phyloP scores from a whole-genome alignment of 2,113 vertebrate species.

The Malaclemys terrapin region DNA sequence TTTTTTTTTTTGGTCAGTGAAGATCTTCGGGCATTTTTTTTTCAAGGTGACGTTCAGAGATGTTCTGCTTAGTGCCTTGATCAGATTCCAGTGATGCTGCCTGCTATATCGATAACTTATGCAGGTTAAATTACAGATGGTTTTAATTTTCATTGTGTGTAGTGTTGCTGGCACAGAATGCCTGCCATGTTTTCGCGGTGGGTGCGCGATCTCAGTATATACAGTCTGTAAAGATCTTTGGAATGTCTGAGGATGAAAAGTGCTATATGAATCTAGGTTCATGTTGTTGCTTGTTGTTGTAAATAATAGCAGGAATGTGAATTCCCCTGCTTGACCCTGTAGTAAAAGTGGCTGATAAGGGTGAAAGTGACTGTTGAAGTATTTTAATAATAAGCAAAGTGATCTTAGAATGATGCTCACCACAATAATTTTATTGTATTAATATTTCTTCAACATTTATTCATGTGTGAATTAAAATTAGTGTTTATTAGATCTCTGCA shows the following conservation, averaged over 20 bases:
- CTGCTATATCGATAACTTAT: fast-evolving
- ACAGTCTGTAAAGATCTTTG: fast-evolving
- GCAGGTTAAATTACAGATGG: neutral
- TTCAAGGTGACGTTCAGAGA: neutral
- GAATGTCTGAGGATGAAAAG: neutral
- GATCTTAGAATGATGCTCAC: fast-evolving
- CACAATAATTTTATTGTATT: neutral
- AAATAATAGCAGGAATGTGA: neutral
- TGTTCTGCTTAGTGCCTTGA: neutral
- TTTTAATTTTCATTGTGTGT: neutral
- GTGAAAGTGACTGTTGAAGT: fast-evolving
- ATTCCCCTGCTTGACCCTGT: fast-evolving
- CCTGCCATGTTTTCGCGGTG: neutral
- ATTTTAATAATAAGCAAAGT: neutral
- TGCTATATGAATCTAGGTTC: neutral
- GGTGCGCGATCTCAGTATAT: neutral
- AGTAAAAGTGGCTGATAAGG: neutral
- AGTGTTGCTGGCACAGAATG: neutral
- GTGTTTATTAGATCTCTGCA: neutral
- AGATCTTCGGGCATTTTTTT: fast-evolving
- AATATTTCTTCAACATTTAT: neutral
- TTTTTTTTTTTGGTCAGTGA: neutral
- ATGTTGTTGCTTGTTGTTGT: neutral
- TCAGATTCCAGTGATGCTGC: neutral
- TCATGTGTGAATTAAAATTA: neutral